Evolutionary conservation across 2,888 invertebrate genomes (phyloP), one percentile per base, ranked within the genome.

Genomic region (Pyralis farinalis): DNA sequence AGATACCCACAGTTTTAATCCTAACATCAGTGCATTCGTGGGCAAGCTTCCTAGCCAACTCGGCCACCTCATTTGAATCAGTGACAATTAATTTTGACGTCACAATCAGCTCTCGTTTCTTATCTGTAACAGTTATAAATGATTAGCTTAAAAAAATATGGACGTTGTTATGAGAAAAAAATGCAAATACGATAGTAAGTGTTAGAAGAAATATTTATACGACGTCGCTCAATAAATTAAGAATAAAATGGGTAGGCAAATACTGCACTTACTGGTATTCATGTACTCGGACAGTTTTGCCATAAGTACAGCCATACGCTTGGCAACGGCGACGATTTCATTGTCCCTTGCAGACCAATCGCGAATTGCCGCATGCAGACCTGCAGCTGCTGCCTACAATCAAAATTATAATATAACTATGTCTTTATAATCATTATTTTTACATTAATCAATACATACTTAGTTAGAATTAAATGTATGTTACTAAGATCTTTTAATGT

Each of bases 291-390:
- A 97, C 8, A 99, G 92, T 52, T 95, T 92, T 0, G 98, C 99
- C 98, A 99, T 99, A 29, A 98, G 91, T 40, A 98, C 93, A 12
- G 99, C 99, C 97, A 99, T 98, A 55, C 97, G 94, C 75, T 98
- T 98, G 37, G 99, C 99, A 0, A 98, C 98, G 0, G 96, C 98
- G 50, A 99, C 98, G 49, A 99, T 96, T 73, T 99, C 98, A 81
- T 99, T 99, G 88, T 99, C 99, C 63, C 98, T 96, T 47, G 98
- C 97, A 0, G 98, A 98, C 99, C 99, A 99, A 71, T 98, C 98
- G 47, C 97, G 94, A 30, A 99, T 96, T 74, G 98, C 98, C 88
- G 98, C 95, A 87, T 99, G 99, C 30, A 99, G 91, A 46, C 96
- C 97, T 74, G 98, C 96, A 0, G 99, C 99, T 16, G 98, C 99